phyloP scores from a whole-genome alignment of 2,888 invertebrate species.

The Chrysotoxum bicinctum region DNA sequence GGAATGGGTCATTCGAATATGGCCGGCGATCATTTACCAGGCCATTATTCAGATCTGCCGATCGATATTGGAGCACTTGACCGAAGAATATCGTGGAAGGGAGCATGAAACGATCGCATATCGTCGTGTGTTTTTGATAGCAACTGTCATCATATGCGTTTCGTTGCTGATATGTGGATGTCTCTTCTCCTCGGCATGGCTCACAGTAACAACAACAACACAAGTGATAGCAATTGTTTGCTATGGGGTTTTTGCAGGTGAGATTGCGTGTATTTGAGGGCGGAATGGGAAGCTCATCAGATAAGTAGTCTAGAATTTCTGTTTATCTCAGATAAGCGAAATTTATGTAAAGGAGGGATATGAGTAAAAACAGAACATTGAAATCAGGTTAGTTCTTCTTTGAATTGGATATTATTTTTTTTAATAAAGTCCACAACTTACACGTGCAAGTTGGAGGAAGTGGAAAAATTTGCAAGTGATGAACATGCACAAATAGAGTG shows the following conservation, averaged over 20 bases:
- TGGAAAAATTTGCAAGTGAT: background rate
- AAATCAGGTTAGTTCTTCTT: constrained; percentile 44
- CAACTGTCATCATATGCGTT: constrained; percentile 78
- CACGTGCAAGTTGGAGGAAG: background rate
- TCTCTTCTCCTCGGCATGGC: constrained; percentile 81
- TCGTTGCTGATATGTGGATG: constrained; percentile 80
- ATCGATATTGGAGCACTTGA: constrained; percentile 79
- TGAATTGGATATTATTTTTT: background rate
- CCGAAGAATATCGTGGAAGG: constrained; percentile 78
- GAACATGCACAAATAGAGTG: too few relatives aligned
- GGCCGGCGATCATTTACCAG: constrained; percentile 81
- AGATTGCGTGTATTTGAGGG: constrained; percentile 10
- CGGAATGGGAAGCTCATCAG: constrained; percentile 8
- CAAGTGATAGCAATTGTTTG: constrained; percentile 80
- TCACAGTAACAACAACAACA: constrained; percentile 78
- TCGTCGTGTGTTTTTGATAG: constrained; percentile 78
- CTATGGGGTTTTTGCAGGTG: constrained; percentile 80
- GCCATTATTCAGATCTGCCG: constrained; percentile 80
- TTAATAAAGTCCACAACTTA: background rate
- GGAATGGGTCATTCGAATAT: constrained; percentile 79
- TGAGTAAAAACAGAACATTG: background rate
- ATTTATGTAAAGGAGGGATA: background rate
- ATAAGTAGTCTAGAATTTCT: constrained; percentile 30
- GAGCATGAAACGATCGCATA: constrained; percentile 77
- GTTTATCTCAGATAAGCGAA: constrained; percentile 41